Evolutionary conservation across 2,888 invertebrate species (phyloP), one percentile per base, ranked within the genome.

Genomic region (Resseliella maxima): DNA sequence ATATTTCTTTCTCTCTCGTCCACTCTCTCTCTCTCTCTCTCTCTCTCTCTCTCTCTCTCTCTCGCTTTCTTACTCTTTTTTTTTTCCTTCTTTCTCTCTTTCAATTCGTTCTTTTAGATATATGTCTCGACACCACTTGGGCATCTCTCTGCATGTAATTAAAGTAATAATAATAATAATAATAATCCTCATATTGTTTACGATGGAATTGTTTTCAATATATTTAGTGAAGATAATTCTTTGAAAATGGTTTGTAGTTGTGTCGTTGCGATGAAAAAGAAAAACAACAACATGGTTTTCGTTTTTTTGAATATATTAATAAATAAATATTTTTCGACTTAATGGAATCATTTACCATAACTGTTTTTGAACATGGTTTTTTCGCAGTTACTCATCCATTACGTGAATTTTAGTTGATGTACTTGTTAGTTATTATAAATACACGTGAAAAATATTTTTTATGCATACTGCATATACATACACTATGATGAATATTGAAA

Each of bases 301-400:
- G n/a, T n/a, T n/a, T n/a, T 31, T 72, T 72, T 72, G 27, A 72
- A 72, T 72, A 72, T 31, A 72, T 72, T 72, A 72, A 15, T 31
- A 72, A 72, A 72, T 72, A 72, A 72, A 72, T 72, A 72, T 72
- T 72, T 27, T 72, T 72, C 35, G 15, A 72, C 31, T 31, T 72
- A 72, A 72, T 72, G 72, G 72, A 72, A 72, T 72, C 72, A 72
- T 72, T 72, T 72, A 72, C 72, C 72, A 72, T 72, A 72, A 72
- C 72, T 72, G 72, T 72, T 31, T 72, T 72, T 18, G 35, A 72
- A 35, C 72, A 59, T 24, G 72, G 0, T 35, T 72, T 72, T 72
- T 35, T 72, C 59, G 31, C 72, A 72, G 72, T 72, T 72, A 31
- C 72, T 72, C 72, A 72, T 72, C 72, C 72, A 35, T 72, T 31